A percentile compares a stretch with the other conserved stretches of the same genome.
phyloP scores from a whole-genome alignment of 2,888 invertebrate genomes.

The Sesia apiformis region DNA sequence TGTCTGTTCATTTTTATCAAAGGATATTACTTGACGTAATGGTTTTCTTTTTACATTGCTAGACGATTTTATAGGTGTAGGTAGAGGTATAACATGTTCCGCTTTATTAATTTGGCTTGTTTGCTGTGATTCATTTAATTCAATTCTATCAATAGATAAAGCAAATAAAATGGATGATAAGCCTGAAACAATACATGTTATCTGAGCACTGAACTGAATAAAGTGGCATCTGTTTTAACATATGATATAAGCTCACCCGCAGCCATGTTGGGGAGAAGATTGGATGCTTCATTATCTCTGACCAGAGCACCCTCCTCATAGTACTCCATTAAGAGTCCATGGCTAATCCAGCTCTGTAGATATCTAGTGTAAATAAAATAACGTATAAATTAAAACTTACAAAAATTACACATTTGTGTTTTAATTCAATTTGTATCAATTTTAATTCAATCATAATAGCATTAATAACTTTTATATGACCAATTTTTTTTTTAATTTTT shows the following conservation, averaged over 20 bases:
- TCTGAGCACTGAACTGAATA: constrained; percentile 1
- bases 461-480: no score
- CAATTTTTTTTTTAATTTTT: no score
- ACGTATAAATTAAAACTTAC: no score
- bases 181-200: constrained; percentile 65
- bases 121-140: constrained; percentile 79
- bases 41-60: constrained; percentile 55
- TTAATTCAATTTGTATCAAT: no score
- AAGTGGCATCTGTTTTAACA: not conserved
- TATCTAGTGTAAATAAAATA: constrained; percentile 54
- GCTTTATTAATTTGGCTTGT: constrained; percentile 58
- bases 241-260: constrained; percentile 75
- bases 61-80: constrained; percentile 72
- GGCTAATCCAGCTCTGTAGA: constrained; percentile 82
- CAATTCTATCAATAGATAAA: constrained; percentile 89
- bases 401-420: no score
- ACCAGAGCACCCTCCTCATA: constrained; percentile 93
- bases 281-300: constrained; percentile 84
- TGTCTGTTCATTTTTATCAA: constrained; percentile 55
- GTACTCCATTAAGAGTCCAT: constrained; percentile 78
- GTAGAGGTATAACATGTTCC: constrained; percentile 82
- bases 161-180: constrained; percentile 94
- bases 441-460: no score
- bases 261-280: constrained; percentile 88
- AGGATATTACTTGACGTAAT: constrained; percentile 65